Evolutionary conservation across 2,888 invertebrate species (phyloP), one percentile per base, ranked within the genome.

Genomic region (Dermolepida albohirtum): DNA sequence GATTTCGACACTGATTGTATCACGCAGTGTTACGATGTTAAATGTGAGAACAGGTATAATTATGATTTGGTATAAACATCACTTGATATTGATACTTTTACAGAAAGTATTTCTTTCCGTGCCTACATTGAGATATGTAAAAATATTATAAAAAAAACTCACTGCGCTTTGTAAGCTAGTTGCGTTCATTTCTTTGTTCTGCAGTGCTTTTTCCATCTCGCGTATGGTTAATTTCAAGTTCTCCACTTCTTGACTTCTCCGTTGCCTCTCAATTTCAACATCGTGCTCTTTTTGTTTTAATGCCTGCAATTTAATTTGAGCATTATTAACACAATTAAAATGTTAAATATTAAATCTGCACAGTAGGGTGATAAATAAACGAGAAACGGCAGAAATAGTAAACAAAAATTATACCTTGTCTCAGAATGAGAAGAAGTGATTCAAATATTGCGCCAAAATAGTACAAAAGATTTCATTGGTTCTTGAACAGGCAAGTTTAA

Each of bases 151-250:
- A 47, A 22, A n/a, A 16, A 8, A 10, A 78, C 79, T 80, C 78
- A 83, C 83, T 17, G 81, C 81, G 68, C 75, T 77, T 72, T 82
- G 81, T 34, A 82, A 73, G 74, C 81, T 82, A 10, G 75, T 71
- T 0, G 77, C 77, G 50, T 79, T 74, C 63, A 75, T 76, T 49
- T 82, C 78, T 27, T 79, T 74, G 67, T 77, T 75, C 50, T 74
- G 71, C 66, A 80, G 70, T 6, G 76, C 74, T 16, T 70, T 72
- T 69, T 81, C 79, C 27, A 82, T 69, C 63, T 81, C 78, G 29
- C 70, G 71, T 29, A 82, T 78, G 52, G 75, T 79, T 64, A 76
- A 65, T 73, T 79, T 80, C 52, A 83, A 73, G 66, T 76, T 76
- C 1, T 72, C 68, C 2, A 80, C 75, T 71, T 79, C 80, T 34